phyloP scores from a whole-genome alignment of 2,113 vertebrate species.

The Salvelinus fontinalis region DNA sequence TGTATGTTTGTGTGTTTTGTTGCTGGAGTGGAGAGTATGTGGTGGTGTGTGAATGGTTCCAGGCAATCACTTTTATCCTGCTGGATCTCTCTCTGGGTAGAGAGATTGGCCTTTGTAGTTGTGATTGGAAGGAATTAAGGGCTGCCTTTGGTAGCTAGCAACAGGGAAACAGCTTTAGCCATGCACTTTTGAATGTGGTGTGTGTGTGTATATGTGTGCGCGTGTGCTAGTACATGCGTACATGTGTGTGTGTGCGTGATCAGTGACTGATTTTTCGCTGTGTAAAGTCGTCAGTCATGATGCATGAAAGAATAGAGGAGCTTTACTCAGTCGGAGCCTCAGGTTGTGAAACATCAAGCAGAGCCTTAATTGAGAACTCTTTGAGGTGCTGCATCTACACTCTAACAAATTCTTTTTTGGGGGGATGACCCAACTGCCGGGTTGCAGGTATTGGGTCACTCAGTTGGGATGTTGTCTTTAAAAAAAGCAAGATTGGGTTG shows the following conservation, averaged over 20 bases:
- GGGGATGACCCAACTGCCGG: too few relatives aligned
- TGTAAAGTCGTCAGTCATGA: neutral
- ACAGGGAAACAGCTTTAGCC: neutral
- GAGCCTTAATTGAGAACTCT: too few relatives aligned
- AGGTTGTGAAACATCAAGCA: too few relatives aligned
- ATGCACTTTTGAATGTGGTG: neutral
- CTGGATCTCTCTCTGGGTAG: conserved; percentile 33
- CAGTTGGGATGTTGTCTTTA: too few relatives aligned
- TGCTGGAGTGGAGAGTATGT: conserved; percentile 3
- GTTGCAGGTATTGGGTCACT: too few relatives aligned
- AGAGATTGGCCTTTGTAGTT: conserved; percentile 64
- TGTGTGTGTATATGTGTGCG: neutral
- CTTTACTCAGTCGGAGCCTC: too few relatives aligned
- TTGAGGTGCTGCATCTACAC: too few relatives aligned
- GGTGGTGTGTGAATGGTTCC: conserved; percentile 50
- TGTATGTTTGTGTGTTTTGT: conserved; percentile 20
- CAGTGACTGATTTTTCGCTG: neutral
- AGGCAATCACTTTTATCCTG: conserved; percentile 60
- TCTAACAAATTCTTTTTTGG: too few relatives aligned
- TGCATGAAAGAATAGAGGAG: neutral
- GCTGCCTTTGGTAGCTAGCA: conserved; percentile 53
- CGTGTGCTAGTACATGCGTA: neutral
- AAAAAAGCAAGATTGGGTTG: too few relatives aligned
- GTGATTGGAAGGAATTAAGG: conserved; percentile 68
- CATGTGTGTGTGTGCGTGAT: neutral